phyloP scores from a whole-genome alignment of 2,113 vertebrate genomes.

The Forbesichthys agassizii region DNA sequence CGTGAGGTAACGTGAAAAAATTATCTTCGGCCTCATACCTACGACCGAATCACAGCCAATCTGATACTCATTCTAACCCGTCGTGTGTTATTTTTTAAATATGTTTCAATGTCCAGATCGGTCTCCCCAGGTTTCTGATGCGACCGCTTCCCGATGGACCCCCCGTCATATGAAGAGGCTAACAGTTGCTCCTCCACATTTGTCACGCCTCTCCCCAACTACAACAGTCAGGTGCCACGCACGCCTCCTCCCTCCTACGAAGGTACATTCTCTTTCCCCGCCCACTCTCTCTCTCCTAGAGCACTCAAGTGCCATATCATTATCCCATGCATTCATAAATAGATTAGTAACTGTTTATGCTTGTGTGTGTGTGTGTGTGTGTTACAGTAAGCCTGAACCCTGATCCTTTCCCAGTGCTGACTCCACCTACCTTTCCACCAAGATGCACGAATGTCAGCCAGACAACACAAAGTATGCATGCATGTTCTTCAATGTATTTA shows the following conservation, averaged over 20 bases:
- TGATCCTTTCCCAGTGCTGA: conserved; percentile 54
- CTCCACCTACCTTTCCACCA: conserved; percentile 11
- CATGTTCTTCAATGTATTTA: not conserved
- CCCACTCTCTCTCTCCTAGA: conserved; percentile 56
- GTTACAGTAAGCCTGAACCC: conserved; percentile 17
- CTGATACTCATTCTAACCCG: too few species aligned
- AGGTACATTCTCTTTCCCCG: not conserved
- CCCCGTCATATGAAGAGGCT: conserved; percentile 59
- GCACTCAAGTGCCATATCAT: conserved; percentile 44
- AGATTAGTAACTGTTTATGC: not conserved
- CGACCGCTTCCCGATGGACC: conserved; percentile 53
- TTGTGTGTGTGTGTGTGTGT: not conserved
- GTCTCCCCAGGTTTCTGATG: conserved; percentile 17
- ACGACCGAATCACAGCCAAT: too few species aligned
- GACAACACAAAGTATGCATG: conserved; percentile 38
- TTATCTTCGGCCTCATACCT: too few species aligned
- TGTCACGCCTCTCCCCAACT: not conserved
- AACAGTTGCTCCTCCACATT: not conserved
- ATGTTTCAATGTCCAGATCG: not conserved
- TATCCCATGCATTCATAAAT: not conserved
- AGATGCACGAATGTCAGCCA: conserved; percentile 10
- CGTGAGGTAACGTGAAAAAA: too few species aligned
- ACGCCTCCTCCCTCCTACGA: conserved; percentile 31
- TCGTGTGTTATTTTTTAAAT: not conserved
- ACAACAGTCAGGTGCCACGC: not conserved